Evolutionary conservation across 1,140 invertebrate genomes (phyloP).

Genomic region (Drosophila melanica): DNA sequence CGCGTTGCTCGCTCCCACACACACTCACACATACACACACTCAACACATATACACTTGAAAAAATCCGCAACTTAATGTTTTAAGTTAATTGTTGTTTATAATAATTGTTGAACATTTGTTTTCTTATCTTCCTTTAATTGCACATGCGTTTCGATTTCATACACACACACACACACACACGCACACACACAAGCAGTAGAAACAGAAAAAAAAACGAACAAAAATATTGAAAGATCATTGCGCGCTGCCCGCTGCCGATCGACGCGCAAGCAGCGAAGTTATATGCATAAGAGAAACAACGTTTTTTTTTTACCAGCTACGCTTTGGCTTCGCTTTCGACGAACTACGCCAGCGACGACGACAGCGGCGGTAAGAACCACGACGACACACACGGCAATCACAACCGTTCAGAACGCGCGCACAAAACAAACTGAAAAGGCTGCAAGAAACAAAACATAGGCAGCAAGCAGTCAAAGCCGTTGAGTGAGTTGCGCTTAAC

Average conservation of each 20-base stretch:
- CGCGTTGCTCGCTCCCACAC: conserved; percentile 30
- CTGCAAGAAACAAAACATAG: conserved; percentile 33
- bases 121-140: conserved; percentile 33
- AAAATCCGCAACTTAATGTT: conserved; percentile 1
- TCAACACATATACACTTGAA: conserved; percentile 21
- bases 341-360: conserved; percentile 31
- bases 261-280: conserved; percentile 22
- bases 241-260: conserved; percentile 33
- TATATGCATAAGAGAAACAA: conserved; percentile 27
- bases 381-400: conserved; percentile 22
- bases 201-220: conserved; percentile 50
- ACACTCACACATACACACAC: conserved; percentile 18
- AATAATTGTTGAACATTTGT: conserved; percentile 18
- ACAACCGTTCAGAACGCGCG: conserved; percentile 58
- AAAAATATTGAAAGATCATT: conserved; percentile 57
- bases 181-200: conserved; percentile 10
- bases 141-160: conserved; percentile 26
- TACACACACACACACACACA: conserved; percentile 22
- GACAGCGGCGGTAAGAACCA: conserved; percentile 13
- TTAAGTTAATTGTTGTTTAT: conserved; percentile 12
- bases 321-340: conserved; percentile 43
- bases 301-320: conserved; percentile 50
- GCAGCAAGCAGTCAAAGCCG: conserved; percentile 16
- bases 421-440: conserved; percentile 62
- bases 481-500: conserved; percentile 42